These are phyloP conservation scores for Diadumene lineata DNA, from an alignment of 92 coral and sea anemone species.

Conservation along the genomic window DNA sequence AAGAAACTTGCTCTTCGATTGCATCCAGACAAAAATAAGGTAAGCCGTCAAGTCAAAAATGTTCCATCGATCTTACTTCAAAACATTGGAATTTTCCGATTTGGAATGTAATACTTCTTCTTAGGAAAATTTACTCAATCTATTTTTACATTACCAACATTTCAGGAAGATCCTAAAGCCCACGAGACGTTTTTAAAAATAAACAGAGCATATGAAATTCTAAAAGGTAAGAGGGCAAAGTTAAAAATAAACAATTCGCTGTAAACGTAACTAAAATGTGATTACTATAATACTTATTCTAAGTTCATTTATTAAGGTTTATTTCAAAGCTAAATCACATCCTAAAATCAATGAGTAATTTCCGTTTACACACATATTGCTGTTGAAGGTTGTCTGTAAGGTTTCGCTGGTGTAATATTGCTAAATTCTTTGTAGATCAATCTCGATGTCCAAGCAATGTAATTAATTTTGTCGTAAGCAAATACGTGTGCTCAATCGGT, in stretches of 20 bases:
- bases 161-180: conserved; percentile 89
- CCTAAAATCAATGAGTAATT: too few species aligned
- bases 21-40: conserved; percentile 97
- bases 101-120: background rate
- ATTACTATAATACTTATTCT: too few species aligned
- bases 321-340: too few species aligned
- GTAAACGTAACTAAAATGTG: too few species aligned
- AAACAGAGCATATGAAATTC: conserved; percentile 91
- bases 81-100: background rate
- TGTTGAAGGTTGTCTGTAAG: too few species aligned
- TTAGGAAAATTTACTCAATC: background rate
- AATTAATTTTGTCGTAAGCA: background rate
- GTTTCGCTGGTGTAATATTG: too few species aligned
- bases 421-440: too few species aligned
- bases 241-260: too few species aligned
- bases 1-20: conserved; percentile 84
- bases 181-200: conserved; percentile 84
- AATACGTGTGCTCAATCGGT: background rate
- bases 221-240: conserved; percentile 69
- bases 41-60: conserved; percentile 10
- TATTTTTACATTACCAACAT: background rate
- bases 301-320: too few species aligned
- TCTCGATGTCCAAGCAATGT: background rate
- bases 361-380: too few species aligned
- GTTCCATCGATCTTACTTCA: too few species aligned